Evolutionary conservation across 2,797 vertebrate species (phyloP).

Genomic region (Hirundo rustica): DNA sequence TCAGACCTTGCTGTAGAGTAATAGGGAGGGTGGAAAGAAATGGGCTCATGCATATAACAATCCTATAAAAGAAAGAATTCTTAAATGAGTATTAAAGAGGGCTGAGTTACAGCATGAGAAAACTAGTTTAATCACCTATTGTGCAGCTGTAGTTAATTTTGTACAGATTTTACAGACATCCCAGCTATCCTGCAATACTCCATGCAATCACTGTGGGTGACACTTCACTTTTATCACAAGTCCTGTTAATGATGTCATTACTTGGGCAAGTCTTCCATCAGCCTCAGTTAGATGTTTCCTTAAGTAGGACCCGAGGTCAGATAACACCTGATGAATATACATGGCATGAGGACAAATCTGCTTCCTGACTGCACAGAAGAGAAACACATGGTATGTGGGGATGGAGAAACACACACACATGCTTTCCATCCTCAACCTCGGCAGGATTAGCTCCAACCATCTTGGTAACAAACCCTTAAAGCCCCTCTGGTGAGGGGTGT

Average conservation of each 20-base stretch:
- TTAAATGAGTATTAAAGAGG: conserved; percentile 55
- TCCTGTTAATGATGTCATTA: conserved; percentile 9
- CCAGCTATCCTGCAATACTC: conserved; percentile 61
- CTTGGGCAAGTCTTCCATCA: conserved; percentile 19
- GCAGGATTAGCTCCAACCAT: not conserved
- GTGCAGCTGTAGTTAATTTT: conserved; percentile 72
- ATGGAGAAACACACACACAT: not conserved
- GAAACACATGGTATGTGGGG: conserved; percentile 3
- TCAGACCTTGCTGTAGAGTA: conserved; percentile 38
- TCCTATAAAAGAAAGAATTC: conserved; percentile 66
- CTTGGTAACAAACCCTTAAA: conserved; percentile 16
- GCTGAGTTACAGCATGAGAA: conserved; percentile 61
- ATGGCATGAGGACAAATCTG: not conserved
- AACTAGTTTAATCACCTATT: conserved; percentile 52
- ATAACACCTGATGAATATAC: conserved; percentile 15
- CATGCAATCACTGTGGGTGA: conserved; percentile 48
- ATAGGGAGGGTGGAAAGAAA: conserved; percentile 60
- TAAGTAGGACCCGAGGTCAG: conserved; percentile 16
- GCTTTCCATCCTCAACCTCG: not conserved
- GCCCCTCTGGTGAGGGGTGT: not conserved
- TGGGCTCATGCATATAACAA: conserved; percentile 34
- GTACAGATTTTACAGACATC: conserved; percentile 66
- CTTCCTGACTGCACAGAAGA: conserved; percentile 12
- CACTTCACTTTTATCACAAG: conserved; percentile 54
- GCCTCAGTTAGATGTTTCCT: not conserved